A percentile compares a stretch with the other conserved stretches of the same genome.
phyloP scores from a whole-genome alignment of 2,888 invertebrate genomes.

The Gastracanthus pulcherrimus region DNA sequence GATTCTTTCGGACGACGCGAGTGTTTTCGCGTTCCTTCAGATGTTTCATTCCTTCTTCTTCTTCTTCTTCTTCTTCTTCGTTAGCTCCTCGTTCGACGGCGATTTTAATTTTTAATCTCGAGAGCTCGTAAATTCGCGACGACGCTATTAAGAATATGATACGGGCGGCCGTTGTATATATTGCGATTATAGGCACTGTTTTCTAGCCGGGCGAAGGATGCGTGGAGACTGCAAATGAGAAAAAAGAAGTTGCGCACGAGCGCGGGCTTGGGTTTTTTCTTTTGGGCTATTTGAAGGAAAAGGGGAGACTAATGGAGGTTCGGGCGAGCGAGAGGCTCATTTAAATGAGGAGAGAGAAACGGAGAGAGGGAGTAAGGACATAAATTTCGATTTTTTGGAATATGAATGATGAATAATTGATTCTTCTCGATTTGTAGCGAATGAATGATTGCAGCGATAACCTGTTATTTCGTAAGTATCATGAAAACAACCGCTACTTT shows the following conservation, averaged over 20 bases:
- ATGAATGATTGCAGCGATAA: conserved; percentile 4
- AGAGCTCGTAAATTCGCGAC: conserved; percentile 44
- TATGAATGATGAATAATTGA: conserved; percentile 42
- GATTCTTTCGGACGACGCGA: conserved; percentile 21
- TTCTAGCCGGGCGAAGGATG: conserved; percentile 4
- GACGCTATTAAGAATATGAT: conserved; percentile 50
- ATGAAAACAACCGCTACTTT: not conserved
- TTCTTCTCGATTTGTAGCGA: conserved; percentile 30
- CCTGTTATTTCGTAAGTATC: conserved; percentile 32
- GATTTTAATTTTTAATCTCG: conserved; percentile 44
- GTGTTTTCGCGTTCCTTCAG: not conserved
- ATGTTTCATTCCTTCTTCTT: not conserved
- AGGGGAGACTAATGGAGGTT: conserved; percentile 4
- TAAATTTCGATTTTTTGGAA: conserved; percentile 19
- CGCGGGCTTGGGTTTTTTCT: conserved; percentile 12
- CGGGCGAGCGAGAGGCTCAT: conserved; percentile 6
- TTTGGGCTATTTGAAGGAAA: not conserved
- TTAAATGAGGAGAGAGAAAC: conserved; percentile 22
- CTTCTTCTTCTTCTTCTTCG: not conserved
- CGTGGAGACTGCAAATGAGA: too few relatives aligned
- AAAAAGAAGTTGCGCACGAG: not conserved
- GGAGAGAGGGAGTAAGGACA: too few relatives aligned
- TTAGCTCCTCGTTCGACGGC: too few relatives aligned
- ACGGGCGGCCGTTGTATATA: conserved; percentile 13
- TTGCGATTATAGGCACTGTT: conserved; percentile 18